These are phyloP conservation scores for Macrotis lagotis DNA, from an alignment of 2,113 vertebrate species.

Conservation along the genomic window DNA sequence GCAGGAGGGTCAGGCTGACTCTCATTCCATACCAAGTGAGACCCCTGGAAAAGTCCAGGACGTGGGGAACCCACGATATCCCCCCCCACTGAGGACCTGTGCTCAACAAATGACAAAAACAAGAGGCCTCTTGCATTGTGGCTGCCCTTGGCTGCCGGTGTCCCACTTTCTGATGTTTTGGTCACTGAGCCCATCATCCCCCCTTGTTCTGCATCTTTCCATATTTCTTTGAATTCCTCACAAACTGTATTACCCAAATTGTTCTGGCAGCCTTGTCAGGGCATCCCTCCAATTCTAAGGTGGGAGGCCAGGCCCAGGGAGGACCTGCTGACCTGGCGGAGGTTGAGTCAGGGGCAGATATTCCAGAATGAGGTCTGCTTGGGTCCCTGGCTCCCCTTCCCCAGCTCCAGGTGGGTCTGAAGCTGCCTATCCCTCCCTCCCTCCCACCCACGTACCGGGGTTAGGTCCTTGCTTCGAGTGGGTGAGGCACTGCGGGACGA, in stretches of 20 bases:
- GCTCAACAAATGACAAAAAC: too few relatives aligned
- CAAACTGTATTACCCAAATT: too few relatives aligned
- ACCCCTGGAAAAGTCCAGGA: too few relatives aligned
- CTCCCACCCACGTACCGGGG: constrained; percentile 72
- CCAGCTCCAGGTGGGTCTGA: not conserved
- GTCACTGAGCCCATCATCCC: not conserved
- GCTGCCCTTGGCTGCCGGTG: too few relatives aligned
- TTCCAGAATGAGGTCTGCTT: not conserved
- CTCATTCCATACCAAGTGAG: too few relatives aligned
- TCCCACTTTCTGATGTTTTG: not conserved
- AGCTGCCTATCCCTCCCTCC: rapidly evolving
- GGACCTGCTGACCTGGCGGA: not conserved
- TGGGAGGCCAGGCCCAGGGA: not conserved
- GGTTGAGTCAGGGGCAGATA: not conserved
- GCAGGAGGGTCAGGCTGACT: not conserved
- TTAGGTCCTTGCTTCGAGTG: constrained; percentile 87
- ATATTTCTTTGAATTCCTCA: not conserved
- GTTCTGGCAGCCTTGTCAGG: not conserved
- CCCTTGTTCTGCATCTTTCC: too few relatives aligned
- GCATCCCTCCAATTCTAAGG: not conserved
- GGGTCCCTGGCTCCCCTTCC: not conserved
- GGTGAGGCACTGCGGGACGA: constrained; percentile 92
- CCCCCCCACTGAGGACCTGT: too few relatives aligned
- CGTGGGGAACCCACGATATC: too few relatives aligned
- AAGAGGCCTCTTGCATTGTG: rapidly evolving